Evolutionary conservation across 2,888 invertebrate species (phyloP).

Genomic region (Dysmachus trigonus): DNA sequence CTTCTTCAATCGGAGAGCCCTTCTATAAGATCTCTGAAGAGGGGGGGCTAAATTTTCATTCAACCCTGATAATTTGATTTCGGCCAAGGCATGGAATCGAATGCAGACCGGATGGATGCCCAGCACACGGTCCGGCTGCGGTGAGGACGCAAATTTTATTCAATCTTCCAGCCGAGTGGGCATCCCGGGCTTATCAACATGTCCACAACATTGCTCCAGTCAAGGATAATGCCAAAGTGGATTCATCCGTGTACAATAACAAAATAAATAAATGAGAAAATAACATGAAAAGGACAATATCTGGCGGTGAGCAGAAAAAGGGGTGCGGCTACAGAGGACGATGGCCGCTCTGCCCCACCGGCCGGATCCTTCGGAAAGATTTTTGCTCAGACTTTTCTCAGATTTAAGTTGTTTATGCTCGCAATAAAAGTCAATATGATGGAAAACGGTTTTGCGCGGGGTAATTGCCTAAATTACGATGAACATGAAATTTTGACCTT

Average conservation of each 20-base stretch:
- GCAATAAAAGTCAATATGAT: slow-evolving; percentile 46
- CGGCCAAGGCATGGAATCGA: slow-evolving; percentile 52
- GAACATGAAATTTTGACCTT: neutral
- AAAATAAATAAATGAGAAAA: slow-evolving; percentile 51
- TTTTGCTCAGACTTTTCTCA: slow-evolving; percentile 4
- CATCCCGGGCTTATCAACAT: slow-evolving; percentile 54
- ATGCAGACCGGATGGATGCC: slow-evolving; percentile 36
- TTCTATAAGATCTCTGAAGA: neutral
- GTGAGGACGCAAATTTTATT: slow-evolving; percentile 61
- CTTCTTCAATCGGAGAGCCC: neutral
- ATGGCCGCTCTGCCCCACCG: neutral
- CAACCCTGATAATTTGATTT: slow-evolving; percentile 55
- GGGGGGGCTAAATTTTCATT: slow-evolving; percentile 52
- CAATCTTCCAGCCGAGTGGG: slow-evolving; percentile 63
- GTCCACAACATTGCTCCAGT: slow-evolving; percentile 51
- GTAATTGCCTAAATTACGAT: neutral
- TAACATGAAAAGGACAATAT: slow-evolving; percentile 47
- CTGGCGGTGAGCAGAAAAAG: slow-evolving; percentile 7
- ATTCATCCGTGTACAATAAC: slow-evolving; percentile 51
- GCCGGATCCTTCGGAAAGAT: neutral
- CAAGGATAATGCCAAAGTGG: slow-evolving; percentile 50
- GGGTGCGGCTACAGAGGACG: neutral
- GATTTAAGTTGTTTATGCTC: slow-evolving; percentile 32
- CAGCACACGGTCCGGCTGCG: neutral
- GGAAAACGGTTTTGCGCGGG: slow-evolving; percentile 14